These are phyloP conservation scores for Sebastes iracundus DNA, from an alignment of 2,797 vertebrate genomes.

Conservation along the genomic window DNA sequence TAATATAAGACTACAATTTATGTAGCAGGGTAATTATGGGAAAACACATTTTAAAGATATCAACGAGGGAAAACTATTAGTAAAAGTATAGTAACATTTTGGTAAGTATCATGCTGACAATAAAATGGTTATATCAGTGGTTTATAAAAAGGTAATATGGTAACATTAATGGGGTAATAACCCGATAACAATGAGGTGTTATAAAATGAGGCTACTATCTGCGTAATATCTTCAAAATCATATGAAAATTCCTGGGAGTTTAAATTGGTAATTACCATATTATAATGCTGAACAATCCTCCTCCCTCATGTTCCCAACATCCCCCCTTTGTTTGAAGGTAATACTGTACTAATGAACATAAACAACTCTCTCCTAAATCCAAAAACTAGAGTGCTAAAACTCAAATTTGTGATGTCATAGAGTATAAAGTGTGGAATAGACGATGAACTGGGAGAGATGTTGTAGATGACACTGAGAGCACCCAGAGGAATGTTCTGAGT, in stretches of 20 bases:
- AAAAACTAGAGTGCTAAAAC: no score
- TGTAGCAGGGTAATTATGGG: not conserved
- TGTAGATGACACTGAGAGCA: no score
- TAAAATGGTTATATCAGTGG: not conserved
- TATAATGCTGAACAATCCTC: not conserved
- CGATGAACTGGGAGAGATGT: no score
- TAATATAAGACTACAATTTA: accelerated
- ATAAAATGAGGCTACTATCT: not conserved
- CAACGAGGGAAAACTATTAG: not conserved
- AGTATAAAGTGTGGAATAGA: no score
- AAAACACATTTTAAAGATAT: not conserved
- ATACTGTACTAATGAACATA: not conserved
- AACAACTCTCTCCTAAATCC: no score
- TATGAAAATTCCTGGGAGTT: not conserved
- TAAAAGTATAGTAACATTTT: accelerated
- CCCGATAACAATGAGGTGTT: not conserved
- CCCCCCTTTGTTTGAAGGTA: not conserved
- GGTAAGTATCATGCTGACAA: not conserved
- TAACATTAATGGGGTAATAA: not conserved
- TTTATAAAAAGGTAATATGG: not conserved
- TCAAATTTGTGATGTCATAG: no score
- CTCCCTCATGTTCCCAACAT: not conserved
- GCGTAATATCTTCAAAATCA: not conserved
- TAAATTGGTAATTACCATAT: not conserved
- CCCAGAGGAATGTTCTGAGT: no score